These are phyloP conservation scores for Dicyrtoma fusca DNA, from an alignment of 2,888 invertebrate species.

Conservation along the genomic window DNA sequence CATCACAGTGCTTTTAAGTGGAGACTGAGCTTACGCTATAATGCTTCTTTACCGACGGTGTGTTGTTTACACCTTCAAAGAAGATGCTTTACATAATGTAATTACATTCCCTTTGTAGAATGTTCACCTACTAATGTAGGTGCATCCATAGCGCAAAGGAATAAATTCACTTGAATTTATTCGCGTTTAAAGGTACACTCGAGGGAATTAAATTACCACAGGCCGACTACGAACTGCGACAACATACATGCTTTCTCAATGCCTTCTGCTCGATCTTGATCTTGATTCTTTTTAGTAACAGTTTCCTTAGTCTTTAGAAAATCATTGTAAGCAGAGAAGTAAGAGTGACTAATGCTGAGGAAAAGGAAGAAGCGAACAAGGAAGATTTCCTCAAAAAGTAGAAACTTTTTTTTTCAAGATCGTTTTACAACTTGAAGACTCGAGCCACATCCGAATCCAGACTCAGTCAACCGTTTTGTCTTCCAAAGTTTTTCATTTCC, in stretches of 20 bases:
- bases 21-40: too few species aligned
- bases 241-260: background rate
- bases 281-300: too few species aligned
- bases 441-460: background rate
- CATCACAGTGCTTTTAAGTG: too few species aligned
- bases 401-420: slow-evolving; percentile 23
- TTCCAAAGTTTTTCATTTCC: slow-evolving; percentile 42
- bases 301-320: too few species aligned
- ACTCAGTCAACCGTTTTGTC: slow-evolving; percentile 39
- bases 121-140: too few species aligned
- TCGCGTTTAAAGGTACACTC: slow-evolving; percentile 42
- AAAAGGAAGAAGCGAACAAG: slow-evolving; percentile 10
- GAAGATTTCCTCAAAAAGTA: slow-evolving; percentile 7
- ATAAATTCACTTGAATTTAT: too few species aligned
- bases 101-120: too few species aligned
- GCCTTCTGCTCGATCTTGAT: too few species aligned
- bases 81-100: too few species aligned
- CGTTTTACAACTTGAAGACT: slow-evolving; percentile 15
- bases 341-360: background rate
- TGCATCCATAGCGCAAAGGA: too few species aligned
- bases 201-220: slow-evolving; percentile 44
- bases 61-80: too few species aligned
- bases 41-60: too few species aligned
- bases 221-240: slow-evolving; percentile 23
- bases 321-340: background rate